Evolutionary conservation across 1,140 invertebrate species (phyloP), one percentile per base, ranked within the genome.

Genomic region (Cydia strobilella): DNA sequence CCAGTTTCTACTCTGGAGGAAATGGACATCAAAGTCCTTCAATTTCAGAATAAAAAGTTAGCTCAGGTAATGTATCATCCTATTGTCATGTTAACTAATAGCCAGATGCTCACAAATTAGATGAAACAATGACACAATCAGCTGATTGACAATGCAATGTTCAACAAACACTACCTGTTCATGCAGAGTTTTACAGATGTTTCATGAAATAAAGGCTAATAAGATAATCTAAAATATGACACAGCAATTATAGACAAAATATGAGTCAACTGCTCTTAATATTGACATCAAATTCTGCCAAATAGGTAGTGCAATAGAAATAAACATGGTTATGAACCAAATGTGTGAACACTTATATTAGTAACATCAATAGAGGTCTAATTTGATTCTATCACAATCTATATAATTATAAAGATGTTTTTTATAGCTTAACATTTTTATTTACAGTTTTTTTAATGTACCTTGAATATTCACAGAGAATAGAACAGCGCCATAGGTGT

Each of bases 21-120:
- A 93, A 97, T 99, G 96, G 98, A 99, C 90, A 98, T 99, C 84
- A 99, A 99, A 94, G 97, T 99, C 72, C 91, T 99, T 18, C 97
- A 98, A 83, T 99, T 99, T 90, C 98, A 99, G 93, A 99, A 99
- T 87, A 98, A 98, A 92, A 99, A 99, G 93, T 93, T 99, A 35
- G 96, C 97, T 31, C 98, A 99, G 95, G 96, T 97, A 94, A 86
- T 77, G 72, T 72, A 73, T 39, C 31, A 63, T 15, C 20, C 39
- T 31, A 63, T 39, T 31, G 18, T 54, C 25, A 42, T 51, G n/a
- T 23, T 31, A 18, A 48, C 5, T n/a, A 18, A 48, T 45, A 31
- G 31, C 7, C 20, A 42, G 18, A 27, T n/a, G 27, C n/a, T 35
- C 15, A 35, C 31, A 18, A 74, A 13, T 10, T 20, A 13, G 20